These are phyloP conservation scores for Corvus hawaiiensis DNA, from an alignment of 2,113 vertebrate species.

Conservation along the genomic window DNA sequence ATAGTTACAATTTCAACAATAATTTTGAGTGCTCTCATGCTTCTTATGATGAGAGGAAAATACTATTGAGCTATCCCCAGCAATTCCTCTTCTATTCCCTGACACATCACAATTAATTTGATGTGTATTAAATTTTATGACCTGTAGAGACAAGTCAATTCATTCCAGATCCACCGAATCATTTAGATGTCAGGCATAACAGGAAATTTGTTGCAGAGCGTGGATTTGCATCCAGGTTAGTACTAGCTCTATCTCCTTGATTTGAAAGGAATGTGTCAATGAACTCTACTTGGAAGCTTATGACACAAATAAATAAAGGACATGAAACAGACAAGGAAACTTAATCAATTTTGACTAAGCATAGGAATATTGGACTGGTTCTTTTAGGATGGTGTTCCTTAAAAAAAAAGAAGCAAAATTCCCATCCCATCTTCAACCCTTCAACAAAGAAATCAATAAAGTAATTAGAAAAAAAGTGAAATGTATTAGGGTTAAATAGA, in stretches of 20 bases:
- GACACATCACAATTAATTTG: neutral
- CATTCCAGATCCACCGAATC: neutral
- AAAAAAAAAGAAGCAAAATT: neutral
- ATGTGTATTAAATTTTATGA: neutral
- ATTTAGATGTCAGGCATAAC: neutral
- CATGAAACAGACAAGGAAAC: neutral
- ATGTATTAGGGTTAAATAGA: neutral
- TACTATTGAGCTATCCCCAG: neutral
- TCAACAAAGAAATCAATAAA: neutral
- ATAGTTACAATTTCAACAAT: neutral
- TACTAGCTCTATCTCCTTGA: neutral
- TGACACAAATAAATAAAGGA: neutral
- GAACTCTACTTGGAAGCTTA: neutral
- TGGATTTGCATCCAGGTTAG: neutral
- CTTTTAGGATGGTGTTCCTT: neutral
- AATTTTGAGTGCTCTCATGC: neutral
- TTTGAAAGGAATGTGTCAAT: neutral
- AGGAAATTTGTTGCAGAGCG: neutral
- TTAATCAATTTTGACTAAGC: neutral
- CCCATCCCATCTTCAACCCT: rapidly evolving
- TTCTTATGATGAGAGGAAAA: neutral
- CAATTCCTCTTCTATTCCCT: neutral
- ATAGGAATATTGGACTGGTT: neutral
- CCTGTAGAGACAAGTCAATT: slow-evolving; percentile 2
- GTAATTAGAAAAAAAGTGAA: neutral